Percentiles rank a stretch among this genome's conserved stretches.
Conservation (phyloP, 2,888 invertebrate genomes). For the Hylaea fasciaria region DNA sequence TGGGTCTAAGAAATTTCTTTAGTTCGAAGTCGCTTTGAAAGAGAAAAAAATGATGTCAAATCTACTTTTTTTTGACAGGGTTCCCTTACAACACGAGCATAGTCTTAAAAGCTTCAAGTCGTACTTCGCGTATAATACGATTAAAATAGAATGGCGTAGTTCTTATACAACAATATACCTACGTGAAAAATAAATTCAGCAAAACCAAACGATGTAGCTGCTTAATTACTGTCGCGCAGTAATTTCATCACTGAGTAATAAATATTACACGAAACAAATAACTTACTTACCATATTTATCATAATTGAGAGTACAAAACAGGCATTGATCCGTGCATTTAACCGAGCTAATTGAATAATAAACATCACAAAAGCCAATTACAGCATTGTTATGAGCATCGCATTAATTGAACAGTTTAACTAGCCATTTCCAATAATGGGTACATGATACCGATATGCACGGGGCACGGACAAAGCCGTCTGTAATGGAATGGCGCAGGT, state of each 20-base stretch:
- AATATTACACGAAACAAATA: background rate
- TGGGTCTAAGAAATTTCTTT: no score
- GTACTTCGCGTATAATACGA: no score
- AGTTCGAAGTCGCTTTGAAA: no score
- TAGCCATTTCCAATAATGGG: constrained; percentile 44
- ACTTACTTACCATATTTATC: constrained; percentile 21
- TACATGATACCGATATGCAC: constrained; percentile 34
- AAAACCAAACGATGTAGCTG: no score
- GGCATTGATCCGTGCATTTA: constrained; percentile 35
- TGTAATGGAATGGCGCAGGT: constrained; percentile 40
- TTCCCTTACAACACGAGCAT: no score
- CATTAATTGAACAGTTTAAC: constrained; percentile 48
- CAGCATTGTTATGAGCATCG: constrained; percentile 41
- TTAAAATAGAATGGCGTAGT: no score
- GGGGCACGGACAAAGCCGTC: constrained; percentile 25
- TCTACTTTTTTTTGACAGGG: no score
- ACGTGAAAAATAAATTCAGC: no score
- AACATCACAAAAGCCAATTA: constrained; percentile 48
- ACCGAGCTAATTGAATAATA: constrained; percentile 41
- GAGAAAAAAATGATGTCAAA: no score
- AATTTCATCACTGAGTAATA: background rate
- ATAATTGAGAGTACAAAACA: constrained; percentile 26
- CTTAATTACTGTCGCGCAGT: no score
- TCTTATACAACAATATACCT: no score
- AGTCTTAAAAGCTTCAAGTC: no score